Conservation (phyloP, 2,797 vertebrate genomes). For the Ateles fusciceps region DNA sequence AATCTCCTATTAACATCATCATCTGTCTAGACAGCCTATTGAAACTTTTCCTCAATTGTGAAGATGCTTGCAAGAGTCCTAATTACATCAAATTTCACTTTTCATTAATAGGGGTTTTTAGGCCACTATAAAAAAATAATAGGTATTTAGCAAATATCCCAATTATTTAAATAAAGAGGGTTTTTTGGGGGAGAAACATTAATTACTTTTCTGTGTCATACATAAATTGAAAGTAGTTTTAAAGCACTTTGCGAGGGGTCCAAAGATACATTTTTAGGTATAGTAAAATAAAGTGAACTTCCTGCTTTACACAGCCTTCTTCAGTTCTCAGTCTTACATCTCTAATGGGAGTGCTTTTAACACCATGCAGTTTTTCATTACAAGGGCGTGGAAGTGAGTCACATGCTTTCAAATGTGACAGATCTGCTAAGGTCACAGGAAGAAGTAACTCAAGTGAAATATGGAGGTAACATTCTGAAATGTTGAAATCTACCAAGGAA, state of each 20-base stretch:
- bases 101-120: constrained; percentile 11
- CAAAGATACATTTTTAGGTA: not conserved
- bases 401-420: not conserved
- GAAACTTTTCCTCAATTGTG: constrained; percentile 64
- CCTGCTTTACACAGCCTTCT: not conserved
- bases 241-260: not conserved
- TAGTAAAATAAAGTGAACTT: not conserved
- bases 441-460: constrained; percentile 74
- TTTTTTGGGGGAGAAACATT: rapidly evolving
- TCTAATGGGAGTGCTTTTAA: not conserved
- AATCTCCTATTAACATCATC: constrained; percentile 62
- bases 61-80: constrained; percentile 24
- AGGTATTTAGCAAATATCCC: not conserved
- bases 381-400: not conserved
- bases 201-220: not conserved
- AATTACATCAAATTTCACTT: constrained; percentile 10
- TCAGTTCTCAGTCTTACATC: not conserved
- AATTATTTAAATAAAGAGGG: not conserved
- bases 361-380: not conserved
- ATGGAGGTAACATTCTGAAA: constrained; percentile 68
- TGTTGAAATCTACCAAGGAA: constrained; percentile 76
- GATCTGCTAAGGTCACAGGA: constrained; percentile 68
- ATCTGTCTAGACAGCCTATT: constrained; percentile 68
- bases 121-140: not conserved
- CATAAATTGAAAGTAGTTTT: not conserved